phyloP scores from a whole-genome alignment of 2,797 vertebrate species.

The Semotilus atromaculatus region DNA sequence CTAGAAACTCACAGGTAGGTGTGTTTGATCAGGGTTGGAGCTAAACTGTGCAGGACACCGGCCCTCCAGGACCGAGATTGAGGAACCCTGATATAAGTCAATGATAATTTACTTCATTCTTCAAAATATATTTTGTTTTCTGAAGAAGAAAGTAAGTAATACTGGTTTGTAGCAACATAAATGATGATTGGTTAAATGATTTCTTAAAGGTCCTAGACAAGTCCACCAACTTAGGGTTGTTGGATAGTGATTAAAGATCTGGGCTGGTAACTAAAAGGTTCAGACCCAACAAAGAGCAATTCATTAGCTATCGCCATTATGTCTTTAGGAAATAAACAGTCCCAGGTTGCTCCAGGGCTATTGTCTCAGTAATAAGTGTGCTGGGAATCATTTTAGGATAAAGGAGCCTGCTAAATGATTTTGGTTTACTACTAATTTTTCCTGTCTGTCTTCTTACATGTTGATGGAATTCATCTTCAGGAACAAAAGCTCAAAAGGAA shows the following conservation, averaged over 20 bases:
- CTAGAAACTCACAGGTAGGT: too few species aligned
- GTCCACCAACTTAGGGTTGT: too few species aligned
- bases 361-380: background rate
- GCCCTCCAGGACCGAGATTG: too few species aligned
- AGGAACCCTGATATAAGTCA: background rate
- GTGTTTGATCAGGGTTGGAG: too few species aligned
- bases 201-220: too few species aligned
- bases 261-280: background rate
- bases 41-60: too few species aligned
- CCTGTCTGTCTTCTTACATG: background rate
- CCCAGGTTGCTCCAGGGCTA: background rate
- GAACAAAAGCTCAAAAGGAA: slow-evolving; percentile 14
- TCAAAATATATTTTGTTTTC: background rate
- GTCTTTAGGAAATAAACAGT: background rate
- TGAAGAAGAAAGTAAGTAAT: too few species aligned
- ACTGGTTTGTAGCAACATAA: too few species aligned
- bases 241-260: too few species aligned
- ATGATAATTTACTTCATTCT: background rate
- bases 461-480: background rate
- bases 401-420: background rate
- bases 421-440: background rate
- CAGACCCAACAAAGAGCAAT: background rate
- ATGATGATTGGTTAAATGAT: too few species aligned
- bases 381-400: background rate
- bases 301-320: background rate